Evolutionary conservation across 2,797 vertebrate genomes (phyloP), one percentile per base, ranked within the genome.

Genomic region (Acridotheres tristis): DNA sequence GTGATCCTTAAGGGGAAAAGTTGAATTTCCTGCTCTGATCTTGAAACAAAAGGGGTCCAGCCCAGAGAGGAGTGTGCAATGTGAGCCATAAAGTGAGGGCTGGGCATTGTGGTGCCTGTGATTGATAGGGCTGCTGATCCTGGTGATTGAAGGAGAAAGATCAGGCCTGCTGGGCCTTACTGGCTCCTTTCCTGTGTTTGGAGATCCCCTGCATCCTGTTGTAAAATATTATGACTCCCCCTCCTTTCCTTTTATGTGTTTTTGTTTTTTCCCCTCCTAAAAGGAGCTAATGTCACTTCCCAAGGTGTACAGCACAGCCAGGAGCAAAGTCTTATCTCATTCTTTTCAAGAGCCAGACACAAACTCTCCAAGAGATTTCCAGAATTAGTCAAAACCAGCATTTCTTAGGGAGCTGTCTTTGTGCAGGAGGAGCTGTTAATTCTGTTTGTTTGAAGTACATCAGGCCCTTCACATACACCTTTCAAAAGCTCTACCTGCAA

Each of bases 161-260:
- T 98, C 98, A 97, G 98, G 97, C 98, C 98, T 99, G 98, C 98
- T 99, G 98, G 98, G 98, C 98, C 99, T 98, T 98, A 95, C 98
- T 97, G 92, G 97, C 96, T 98, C 98, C 98, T 98, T 98, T 98
- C 98, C 98, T 97, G 94, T 99, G 98, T 99, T 99, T 99, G 98
- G 97, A 98, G 98, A 98, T 98, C 98, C 98, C 98, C 98, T 98
- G 98, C 98, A 99, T 99, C 99, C 99, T 99, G 98, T 99, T 98
- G 99, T 99, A 99, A 99, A 99, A 99, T 98, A 98, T 99, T 99
- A 99, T 98, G 98, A 98, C 98, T 98, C 98, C 90, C 93, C 20
- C 53, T 96, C 62, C 42, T 76, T 93, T 45, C 96, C 50, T 98
- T 99, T 99, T 98, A 99, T 99, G 98, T 98, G 98, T 98, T 32